Conservation (phyloP, 2,888 invertebrate genomes). For the Brassicogethes aeneus region DNA sequence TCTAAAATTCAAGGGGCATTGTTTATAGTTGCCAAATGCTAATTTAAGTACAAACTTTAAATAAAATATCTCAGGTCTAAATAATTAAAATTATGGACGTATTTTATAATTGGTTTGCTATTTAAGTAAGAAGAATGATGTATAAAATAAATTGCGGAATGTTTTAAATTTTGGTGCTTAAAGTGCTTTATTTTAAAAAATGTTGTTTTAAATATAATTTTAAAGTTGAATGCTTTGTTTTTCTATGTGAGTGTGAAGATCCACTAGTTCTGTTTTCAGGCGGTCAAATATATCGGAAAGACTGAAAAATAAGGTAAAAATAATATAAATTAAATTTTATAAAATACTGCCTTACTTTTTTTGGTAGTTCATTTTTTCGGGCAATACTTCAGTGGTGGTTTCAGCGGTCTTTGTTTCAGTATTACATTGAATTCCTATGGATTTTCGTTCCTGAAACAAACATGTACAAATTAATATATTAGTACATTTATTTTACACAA, state of each 20-base stretch:
- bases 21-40: too few relatives aligned
- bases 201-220: constrained; percentile 9
- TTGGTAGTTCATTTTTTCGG: constrained; percentile 20
- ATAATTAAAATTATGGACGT: too few relatives aligned
- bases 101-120: too few relatives aligned
- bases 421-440: constrained; percentile 30
- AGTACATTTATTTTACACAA: too few relatives aligned
- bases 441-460: constrained; percentile 25
- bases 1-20: too few relatives aligned
- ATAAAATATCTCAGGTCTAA: too few relatives aligned
- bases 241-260: constrained; percentile 35
- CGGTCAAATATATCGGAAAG: constrained; percentile 35
- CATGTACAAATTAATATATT: too few relatives aligned
- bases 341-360: constrained; percentile 22
- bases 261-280: constrained; percentile 34
- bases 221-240: constrained; percentile 22
- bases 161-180: too few relatives aligned
- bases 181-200: too few relatives aligned
- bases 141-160: too few relatives aligned
- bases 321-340: constrained; percentile 4
- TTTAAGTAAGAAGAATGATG: too few relatives aligned
- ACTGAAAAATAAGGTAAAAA: constrained; percentile 24
- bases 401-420: constrained; percentile 23
- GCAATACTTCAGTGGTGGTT: constrained; percentile 22
- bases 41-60: too few relatives aligned